Percentiles rank a stretch among this genome's conserved stretches.
Evolutionary conservation across 2,888 invertebrate genomes (phyloP).

Genomic region (Andrena haemorrhoa): DNA sequence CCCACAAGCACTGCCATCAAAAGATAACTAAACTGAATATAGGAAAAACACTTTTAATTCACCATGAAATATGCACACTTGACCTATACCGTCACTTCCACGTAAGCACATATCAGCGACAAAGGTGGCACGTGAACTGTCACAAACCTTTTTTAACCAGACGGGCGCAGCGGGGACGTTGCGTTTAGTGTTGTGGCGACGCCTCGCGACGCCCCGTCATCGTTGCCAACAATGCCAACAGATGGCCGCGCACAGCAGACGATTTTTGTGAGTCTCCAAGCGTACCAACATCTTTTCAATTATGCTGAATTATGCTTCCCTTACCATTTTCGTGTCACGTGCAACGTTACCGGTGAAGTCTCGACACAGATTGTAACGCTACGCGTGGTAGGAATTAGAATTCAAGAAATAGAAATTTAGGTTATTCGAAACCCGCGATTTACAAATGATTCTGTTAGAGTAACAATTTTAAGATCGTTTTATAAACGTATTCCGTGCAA

Average conservation of each 20-base stretch:
- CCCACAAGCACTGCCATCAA: constrained; percentile 60
- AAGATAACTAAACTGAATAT: constrained; percentile 41
- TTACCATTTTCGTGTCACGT: no score
- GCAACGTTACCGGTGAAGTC: no score
- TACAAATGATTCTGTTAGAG: no score
- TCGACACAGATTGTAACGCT: no score
- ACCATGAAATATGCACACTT: constrained; percentile 15
- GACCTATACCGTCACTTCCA: constrained; percentile 41
- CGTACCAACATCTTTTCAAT: background rate
- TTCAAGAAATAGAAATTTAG: no score
- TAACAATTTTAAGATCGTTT: no score
- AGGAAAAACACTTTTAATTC: constrained; percentile 32
- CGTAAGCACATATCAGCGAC: constrained; percentile 42
- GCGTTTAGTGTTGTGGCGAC: background rate
- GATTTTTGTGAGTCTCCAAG: background rate
- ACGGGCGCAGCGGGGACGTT: background rate
- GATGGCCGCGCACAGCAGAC: background rate
- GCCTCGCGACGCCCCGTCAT: background rate
- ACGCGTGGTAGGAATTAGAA: no score
- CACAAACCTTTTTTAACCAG: constrained; percentile 8
- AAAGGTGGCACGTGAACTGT: constrained; percentile 2
- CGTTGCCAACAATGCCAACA: background rate
- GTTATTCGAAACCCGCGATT: no score
- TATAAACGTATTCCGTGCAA: no score
- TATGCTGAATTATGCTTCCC: no score